phyloP scores from a whole-genome alignment of 2,888 invertebrate species.

The Aporophyla lueneburgensis region DNA sequence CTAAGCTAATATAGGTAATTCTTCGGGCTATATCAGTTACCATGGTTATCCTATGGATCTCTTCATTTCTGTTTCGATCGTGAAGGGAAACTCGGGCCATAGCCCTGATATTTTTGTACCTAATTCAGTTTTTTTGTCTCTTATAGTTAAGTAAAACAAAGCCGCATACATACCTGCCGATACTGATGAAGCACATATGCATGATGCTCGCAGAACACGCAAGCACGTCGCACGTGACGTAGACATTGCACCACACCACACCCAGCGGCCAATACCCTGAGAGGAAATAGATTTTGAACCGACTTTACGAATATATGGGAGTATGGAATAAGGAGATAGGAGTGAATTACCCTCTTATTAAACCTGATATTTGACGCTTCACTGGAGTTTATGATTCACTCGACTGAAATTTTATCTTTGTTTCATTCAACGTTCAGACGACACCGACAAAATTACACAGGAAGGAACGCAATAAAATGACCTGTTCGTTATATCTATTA shows the following conservation, averaged over 20 bases:
- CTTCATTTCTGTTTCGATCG: too few species aligned
- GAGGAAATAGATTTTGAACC: conserved; percentile 10
- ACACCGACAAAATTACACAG: not conserved
- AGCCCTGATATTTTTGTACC: too few species aligned
- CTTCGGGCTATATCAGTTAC: too few species aligned
- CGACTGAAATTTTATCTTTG: not conserved
- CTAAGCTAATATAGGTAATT: too few species aligned
- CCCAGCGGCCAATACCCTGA: conserved; percentile 98
- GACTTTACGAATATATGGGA: not conserved
- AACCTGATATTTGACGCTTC: not conserved
- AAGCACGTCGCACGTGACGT: conserved; percentile 98
- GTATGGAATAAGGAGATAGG: not conserved
- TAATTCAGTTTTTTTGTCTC: not conserved
- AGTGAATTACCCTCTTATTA: not conserved
- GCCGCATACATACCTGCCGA: conserved; percentile 92
- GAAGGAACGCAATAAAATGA: not conserved
- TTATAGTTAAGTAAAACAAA: not conserved
- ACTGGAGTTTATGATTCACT: not conserved
- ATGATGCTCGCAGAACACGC: conserved; percentile 98
- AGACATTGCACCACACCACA: conserved; percentile 97
- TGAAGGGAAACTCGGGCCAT: too few species aligned
- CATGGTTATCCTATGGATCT: too few species aligned
- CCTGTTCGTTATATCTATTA: not conserved
- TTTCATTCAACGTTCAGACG: not conserved
- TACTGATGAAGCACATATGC: conserved; percentile 98